Percentiles rank a stretch among this genome's conserved stretches.
Evolutionary conservation across 2,888 invertebrate genomes (phyloP).

Genomic region (Lutraria lutraria): DNA sequence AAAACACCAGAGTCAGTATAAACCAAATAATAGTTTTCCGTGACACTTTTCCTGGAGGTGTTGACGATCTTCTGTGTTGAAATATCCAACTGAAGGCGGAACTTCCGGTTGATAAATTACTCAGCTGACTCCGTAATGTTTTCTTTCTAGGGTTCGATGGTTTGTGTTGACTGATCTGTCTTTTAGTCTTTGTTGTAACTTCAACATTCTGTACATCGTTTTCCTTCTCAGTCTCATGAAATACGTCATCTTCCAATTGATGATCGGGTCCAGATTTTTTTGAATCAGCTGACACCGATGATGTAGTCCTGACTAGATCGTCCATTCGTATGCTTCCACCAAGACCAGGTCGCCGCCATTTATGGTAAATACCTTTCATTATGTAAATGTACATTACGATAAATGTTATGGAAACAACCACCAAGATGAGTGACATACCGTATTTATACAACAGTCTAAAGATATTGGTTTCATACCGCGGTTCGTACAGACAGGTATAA

Average conservation of each 20-base stretch:
- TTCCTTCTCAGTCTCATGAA: neutral
- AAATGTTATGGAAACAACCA: constrained; percentile 37
- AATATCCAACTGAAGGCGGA: constrained; percentile 12
- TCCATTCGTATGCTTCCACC: constrained; percentile 41
- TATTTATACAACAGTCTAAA: constrained; percentile 44
- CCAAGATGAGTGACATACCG: constrained; percentile 24
- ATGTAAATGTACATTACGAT: constrained; percentile 55
- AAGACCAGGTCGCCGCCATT: constrained; percentile 33
- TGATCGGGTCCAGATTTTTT: neutral
- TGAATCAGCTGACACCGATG: neutral
- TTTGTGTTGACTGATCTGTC: neutral
- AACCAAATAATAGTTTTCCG: constrained; percentile 63
- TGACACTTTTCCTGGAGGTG: constrained; percentile 39
- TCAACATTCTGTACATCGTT: neutral
- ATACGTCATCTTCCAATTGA: neutral
- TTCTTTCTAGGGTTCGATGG: neutral
- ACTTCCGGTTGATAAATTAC: neutral
- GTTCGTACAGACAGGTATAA: constrained; percentile 41
- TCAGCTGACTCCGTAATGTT: neutral
- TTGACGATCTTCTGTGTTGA: neutral
- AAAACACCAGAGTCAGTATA: constrained; percentile 54
- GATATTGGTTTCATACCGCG: constrained; percentile 35
- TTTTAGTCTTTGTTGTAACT: neutral
- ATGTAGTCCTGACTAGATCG: neutral
- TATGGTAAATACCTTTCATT: constrained; percentile 41